Conservation (phyloP, 2,888 invertebrate genomes). For the Acrobasis repandana region DNA sequence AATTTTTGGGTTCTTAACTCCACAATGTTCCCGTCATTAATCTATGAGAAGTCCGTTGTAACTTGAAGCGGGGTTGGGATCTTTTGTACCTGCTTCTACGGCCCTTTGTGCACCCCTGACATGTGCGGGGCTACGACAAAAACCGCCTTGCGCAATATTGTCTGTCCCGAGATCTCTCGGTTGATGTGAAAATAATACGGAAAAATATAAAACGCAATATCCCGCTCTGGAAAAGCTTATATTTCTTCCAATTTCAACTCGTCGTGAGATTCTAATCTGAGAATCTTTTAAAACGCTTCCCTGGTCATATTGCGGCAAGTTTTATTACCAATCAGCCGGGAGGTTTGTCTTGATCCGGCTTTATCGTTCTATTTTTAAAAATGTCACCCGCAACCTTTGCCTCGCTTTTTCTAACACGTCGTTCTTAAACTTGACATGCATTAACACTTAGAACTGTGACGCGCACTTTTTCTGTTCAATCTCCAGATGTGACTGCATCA, state of each 20-base stretch:
- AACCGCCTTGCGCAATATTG: constrained; percentile 76
- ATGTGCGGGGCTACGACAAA: constrained; percentile 73
- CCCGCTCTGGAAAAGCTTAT: constrained; percentile 39
- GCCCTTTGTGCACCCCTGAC: constrained; percentile 72
- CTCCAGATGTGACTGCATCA: constrained; percentile 79
- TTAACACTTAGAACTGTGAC: constrained; percentile 72
- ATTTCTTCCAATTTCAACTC: constrained; percentile 46
- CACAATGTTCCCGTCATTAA: constrained; percentile 79
- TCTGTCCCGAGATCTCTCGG: constrained; percentile 59
- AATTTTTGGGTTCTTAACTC: constrained; percentile 81
- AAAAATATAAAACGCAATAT: constrained; percentile 60
- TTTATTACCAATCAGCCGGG: constrained; percentile 52
- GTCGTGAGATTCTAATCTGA: constrained; percentile 48
- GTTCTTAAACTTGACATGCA: constrained; percentile 78
- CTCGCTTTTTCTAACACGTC: constrained; percentile 73
- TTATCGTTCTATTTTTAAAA: constrained; percentile 64
- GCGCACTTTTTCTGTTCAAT: constrained; percentile 74
- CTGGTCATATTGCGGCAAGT: constrained; percentile 35
- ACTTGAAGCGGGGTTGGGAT: constrained; percentile 72
- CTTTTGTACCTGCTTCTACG: constrained; percentile 76
- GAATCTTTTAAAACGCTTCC: constrained; percentile 42
- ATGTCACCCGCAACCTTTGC: constrained; percentile 75
- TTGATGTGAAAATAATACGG: constrained; percentile 73
- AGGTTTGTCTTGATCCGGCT: constrained; percentile 45
- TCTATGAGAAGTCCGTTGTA: constrained; percentile 74